phyloP scores from a whole-genome alignment of 2,888 invertebrate species.

The Spilarctia lutea region DNA sequence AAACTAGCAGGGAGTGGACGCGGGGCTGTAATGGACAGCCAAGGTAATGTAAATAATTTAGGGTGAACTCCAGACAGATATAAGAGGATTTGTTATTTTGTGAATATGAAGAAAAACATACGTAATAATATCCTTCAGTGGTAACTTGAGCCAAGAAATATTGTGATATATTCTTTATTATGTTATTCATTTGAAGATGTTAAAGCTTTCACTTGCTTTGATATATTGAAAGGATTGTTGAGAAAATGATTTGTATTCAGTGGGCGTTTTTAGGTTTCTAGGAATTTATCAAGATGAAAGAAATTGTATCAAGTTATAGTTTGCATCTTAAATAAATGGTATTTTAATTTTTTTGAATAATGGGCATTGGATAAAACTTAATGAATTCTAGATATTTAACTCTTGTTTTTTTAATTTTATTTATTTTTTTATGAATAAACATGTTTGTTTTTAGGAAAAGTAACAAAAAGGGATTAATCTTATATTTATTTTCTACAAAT shows the following conservation, averaged over 20 bases:
- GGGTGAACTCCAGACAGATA: constrained; percentile 46
- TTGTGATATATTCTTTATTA: constrained; percentile 3
- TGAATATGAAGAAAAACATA: constrained; percentile 38
- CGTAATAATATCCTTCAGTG: constrained; percentile 15
- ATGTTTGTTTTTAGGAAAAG: not conserved
- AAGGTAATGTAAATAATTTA: constrained; percentile 57
- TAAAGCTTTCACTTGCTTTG: constrained; percentile 1
- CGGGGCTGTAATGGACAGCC: constrained; percentile 51
- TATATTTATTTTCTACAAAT: not conserved
- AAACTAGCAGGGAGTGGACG: constrained; percentile 61
- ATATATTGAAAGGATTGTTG: constrained; percentile 5
- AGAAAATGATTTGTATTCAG: constrained; percentile 10
- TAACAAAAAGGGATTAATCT: not conserved
- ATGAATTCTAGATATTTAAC: too few relatives aligned
- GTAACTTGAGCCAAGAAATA: constrained; percentile 8
- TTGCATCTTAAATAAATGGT: not conserved
- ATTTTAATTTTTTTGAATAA: not conserved
- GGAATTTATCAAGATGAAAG: not conserved
- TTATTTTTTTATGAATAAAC: not conserved
- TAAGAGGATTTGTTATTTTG: constrained; percentile 55
- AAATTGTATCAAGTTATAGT: constrained; percentile 11
- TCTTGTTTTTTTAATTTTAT: too few relatives aligned
- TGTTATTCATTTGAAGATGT: constrained; percentile 5
- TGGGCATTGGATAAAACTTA: not conserved
- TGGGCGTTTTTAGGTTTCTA: not conserved